Conservation (phyloP, 2,888 invertebrate species). For the Apodemia mormo region DNA sequence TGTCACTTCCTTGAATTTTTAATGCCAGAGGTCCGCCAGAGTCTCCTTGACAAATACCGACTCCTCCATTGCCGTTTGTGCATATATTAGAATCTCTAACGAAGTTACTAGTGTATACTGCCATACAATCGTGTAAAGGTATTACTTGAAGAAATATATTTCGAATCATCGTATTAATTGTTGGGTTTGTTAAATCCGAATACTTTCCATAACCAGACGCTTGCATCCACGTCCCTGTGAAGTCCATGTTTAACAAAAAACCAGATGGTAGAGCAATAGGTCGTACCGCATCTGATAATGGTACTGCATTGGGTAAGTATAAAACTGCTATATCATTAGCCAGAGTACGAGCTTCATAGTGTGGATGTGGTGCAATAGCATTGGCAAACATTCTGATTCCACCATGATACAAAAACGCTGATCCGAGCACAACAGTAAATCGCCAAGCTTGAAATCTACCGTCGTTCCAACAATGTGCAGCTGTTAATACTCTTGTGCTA, state of each 20-base stretch:
- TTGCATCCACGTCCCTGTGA: conserved; percentile 46
- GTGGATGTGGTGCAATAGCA: conserved; percentile 51
- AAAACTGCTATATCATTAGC: conserved; percentile 66
- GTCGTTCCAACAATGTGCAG: conserved; percentile 68
- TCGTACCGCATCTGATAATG: conserved; percentile 47
- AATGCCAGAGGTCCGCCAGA: conserved; percentile 62
- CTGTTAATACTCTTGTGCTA: conserved; percentile 54
- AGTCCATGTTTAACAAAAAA: conserved; percentile 45
- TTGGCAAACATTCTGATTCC: conserved; percentile 51
- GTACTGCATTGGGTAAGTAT: conserved; percentile 48
- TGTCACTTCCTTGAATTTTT: conserved; percentile 46
- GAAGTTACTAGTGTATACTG: conserved; percentile 45
- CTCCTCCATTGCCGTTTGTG: conserved; percentile 58
- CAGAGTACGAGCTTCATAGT: conserved; percentile 51
- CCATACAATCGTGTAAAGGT: conserved; percentile 47
- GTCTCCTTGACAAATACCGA: conserved; percentile 66
- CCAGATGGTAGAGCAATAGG: conserved; percentile 53
- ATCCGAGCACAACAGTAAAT: conserved; percentile 61
- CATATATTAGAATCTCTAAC: conserved; percentile 61
- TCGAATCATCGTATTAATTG: conserved; percentile 55
- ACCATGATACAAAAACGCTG: conserved; percentile 58
- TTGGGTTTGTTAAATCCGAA: conserved; percentile 52
- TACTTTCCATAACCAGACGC: conserved; percentile 65
- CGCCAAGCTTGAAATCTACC: conserved; percentile 55
- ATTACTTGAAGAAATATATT: conserved; percentile 56